Evolutionary conservation across 2,888 invertebrate species (phyloP).

Genomic region (Dicycla oo): DNA sequence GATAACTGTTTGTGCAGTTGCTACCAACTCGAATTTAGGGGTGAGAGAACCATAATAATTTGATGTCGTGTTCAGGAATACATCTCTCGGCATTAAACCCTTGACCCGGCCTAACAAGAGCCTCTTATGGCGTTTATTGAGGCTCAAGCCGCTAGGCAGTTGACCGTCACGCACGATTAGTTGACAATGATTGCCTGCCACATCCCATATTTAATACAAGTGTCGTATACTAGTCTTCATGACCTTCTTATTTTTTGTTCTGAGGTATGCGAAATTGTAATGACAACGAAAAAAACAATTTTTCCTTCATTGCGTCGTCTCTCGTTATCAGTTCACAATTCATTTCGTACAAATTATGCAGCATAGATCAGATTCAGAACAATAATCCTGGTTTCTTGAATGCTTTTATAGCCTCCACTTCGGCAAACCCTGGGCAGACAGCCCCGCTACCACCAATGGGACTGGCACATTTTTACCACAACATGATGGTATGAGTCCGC

Average conservation of each 20-base stretch:
- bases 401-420: neutral
- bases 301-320: neutral
- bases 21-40: neutral
- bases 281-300: neutral
- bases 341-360: neutral
- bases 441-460: neutral
- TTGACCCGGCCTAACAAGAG: conserved; percentile 38
- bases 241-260: conserved; percentile 1
- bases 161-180: conserved; percentile 26
- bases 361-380: neutral
- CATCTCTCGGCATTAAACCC: conserved; percentile 29
- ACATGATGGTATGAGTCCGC: neutral
- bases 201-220: conserved; percentile 13
- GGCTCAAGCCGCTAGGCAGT: conserved; percentile 20
- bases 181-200: conserved; percentile 23
- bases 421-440: neutral
- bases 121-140: conserved; percentile 28
- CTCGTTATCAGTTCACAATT: neutral
- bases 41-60: neutral
- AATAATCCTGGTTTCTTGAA: neutral
- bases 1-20: too few relatives aligned
- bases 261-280: neutral
- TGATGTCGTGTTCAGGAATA: conserved; percentile 16
- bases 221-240: neutral
- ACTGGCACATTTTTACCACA: neutral